Base-by-base conservation (phyloP, 2,797 vertebrate species). In the Sebastes paucispinis region DNA sequence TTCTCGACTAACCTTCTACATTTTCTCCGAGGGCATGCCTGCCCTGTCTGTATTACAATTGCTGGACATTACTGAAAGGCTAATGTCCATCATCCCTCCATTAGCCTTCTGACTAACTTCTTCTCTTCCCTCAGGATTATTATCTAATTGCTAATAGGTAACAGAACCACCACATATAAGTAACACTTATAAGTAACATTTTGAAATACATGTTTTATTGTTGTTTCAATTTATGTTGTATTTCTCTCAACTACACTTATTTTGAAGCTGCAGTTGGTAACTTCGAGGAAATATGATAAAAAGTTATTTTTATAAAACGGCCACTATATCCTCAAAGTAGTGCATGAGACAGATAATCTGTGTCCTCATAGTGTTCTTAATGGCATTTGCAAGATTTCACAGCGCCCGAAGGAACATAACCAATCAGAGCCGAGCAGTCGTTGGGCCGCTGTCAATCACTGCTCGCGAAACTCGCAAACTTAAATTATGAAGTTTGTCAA, bases 31-130 rank as follows among this genome's bases (percentile, higher is more conserved):
- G 72, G 79, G 68, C 67, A 34, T 32, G 59, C 22, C 59, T n/a
- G 22, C 29, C 24, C 39, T 66, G 70, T 43, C 82, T 74, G 22
- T 71, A 79, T 75, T 78, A 78, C 79, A 71, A 16, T 65, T 34
- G n/a, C 73, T 62, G 79, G 81, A 87, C 89, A 88, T 89, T 87
- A 87, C 27, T 71, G 20, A 87, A 89, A 88, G 81, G 87, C 86
- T 88, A 91, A 89, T 90, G 83, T 86, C 69, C 60, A 54, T 73
- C 81, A 31, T 82, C 36, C 54, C 63, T 78, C 75, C 52, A 78
- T 83, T 84, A 85, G 82, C 77, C 81, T 82, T 81, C 74, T 69
- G 20, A 62, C 64, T 71, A 20, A 70, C 60, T 70, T 71, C 31
- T 57, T 59, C 77, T 68, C 34, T 69, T 80, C 55, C 24, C 47